These are phyloP conservation scores for Micropterix aruncella DNA, from an alignment of 2,888 invertebrate genomes.

Conservation along the genomic window DNA sequence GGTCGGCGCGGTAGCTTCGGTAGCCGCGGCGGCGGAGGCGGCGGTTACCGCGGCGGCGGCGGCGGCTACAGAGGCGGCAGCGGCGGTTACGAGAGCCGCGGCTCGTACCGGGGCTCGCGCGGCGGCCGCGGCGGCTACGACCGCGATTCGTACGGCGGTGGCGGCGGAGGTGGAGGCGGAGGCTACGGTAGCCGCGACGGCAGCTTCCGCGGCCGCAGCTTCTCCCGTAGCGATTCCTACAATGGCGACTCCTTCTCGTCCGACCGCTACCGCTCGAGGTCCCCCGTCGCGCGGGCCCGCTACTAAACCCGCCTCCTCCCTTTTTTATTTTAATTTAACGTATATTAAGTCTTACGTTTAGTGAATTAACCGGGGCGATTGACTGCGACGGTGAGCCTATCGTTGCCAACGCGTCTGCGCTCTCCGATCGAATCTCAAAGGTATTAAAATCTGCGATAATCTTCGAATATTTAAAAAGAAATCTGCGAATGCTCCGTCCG, in stretches of 20 bases:
- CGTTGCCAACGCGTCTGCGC: not conserved
- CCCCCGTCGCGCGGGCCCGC: not conserved
- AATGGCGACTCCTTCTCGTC: conserved; percentile 19
- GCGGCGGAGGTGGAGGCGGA: conserved; percentile 21
- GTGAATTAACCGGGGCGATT: not conserved
- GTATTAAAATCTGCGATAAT: not conserved
- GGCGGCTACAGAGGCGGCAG: conserved; percentile 27
- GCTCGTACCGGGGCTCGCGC: conserved; percentile 31
- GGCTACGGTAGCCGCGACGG: conserved; percentile 11
- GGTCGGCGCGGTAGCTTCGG: conserved; percentile 47
- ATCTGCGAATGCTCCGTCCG: not conserved
- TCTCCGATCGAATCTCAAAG: not conserved
- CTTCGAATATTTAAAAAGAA: not conserved
- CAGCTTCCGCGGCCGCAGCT: conserved; percentile 20
- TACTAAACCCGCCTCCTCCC: not conserved
- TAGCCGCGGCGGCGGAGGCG: conserved; percentile 35
- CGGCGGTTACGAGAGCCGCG: conserved; percentile 26
- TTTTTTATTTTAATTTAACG: not conserved
- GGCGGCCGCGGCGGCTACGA: conserved; percentile 33
- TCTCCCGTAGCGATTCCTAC: conserved; percentile 15
- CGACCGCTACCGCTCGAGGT: not conserved
- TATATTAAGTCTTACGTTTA: not conserved
- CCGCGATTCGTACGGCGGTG: conserved; percentile 25
- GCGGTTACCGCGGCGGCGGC: conserved; percentile 31
- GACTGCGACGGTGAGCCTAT: not conserved